Percentiles rank a stretch among this genome's conserved stretches.
Conservation (phyloP, 2,888 invertebrate genomes). For the Adelphocoris suturalis region DNA sequence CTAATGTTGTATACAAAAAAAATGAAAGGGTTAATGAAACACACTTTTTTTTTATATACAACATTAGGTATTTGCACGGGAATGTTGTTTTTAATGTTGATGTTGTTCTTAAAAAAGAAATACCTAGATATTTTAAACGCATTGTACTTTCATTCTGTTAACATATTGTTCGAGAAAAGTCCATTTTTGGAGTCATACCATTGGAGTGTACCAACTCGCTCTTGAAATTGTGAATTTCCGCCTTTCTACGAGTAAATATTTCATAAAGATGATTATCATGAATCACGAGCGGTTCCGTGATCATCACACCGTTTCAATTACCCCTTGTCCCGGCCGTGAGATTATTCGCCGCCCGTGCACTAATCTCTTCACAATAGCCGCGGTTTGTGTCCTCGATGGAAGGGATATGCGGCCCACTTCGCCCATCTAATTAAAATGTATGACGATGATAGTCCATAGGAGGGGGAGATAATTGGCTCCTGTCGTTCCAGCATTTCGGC, state of each 20-base stretch:
- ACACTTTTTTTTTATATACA: too few relatives aligned
- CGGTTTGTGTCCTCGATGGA: neutral
- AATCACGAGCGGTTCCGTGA: neutral
- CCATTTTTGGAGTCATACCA: too few relatives aligned
- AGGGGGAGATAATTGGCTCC: conserved; percentile 13
- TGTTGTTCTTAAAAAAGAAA: too few relatives aligned
- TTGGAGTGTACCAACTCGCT: too few relatives aligned
- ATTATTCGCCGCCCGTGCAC: conserved; percentile 9
- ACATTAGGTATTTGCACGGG: too few relatives aligned
- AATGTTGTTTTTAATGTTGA: too few relatives aligned
- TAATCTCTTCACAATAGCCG: conserved; percentile 28
- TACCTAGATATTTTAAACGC: too few relatives aligned
- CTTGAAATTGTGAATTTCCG: neutral
- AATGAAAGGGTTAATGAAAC: too few relatives aligned
- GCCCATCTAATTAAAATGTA: conserved; percentile 21
- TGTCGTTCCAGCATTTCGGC: neutral
- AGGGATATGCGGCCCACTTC: neutral
- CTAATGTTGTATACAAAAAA: too few relatives aligned
- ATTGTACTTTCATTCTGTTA: too few relatives aligned
- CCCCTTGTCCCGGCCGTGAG: neutral
- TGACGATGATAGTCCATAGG: neutral
- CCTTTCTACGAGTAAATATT: conserved; percentile 28
- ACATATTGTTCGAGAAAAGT: too few relatives aligned
- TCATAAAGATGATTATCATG: conserved; percentile 28
- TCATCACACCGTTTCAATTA: conserved; percentile 24